Evolutionary conservation across 2,797 vertebrate genomes (phyloP), one percentile per base, ranked within the genome.

Genomic region (Acanthurus leucopareius): DNA sequence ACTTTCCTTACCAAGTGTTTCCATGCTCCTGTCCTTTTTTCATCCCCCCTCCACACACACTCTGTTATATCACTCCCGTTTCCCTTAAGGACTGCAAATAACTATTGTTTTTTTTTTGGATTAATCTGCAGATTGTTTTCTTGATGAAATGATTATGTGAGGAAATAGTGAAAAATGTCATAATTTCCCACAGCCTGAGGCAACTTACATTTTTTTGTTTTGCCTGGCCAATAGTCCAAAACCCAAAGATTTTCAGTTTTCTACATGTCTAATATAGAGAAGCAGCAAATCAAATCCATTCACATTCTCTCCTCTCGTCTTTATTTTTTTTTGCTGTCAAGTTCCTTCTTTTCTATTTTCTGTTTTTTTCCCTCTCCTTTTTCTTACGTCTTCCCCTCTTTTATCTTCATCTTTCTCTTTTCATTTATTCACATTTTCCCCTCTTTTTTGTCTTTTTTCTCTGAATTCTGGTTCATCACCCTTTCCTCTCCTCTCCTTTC

Each of bases 401-500:
- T 73, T 17, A 59, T 19, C 2, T 0, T 16, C 6, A 2, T 45
- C 7, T 25, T 38, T 7, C 47, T 16, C n/a, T 38, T 15, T 60
- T 22, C 28, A 32, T 25, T 51, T 28, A 38, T 67, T 10, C 4
- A 20, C 2, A 51, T 22, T n/a, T 20, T 7, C 32, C 22, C 17
- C 4, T 40, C 38, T 5, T 0, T 54, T 32, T 4, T 32, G 28
- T 7, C 22, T 40, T 53, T 17, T 20, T 25, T 42, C 25, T 42
- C 3, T 17, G 16, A 4, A 52, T 45, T 11, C 17, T 22, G 47
- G 10, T 20, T 35, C 20, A 48, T 9, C 44, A 28, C 47, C 57
- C 42, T 79, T 38, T 20, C 7, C 13, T 61, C 16, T 22, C 22
- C 40, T 35, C 20, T 45, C 22, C 57, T 75, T 57, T 70, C 62